A percentile compares a stretch with the other conserved stretches of the same genome.
These are phyloP conservation scores for Campoplex nolae DNA, from an alignment of 2,888 invertebrate species.

Conservation along the genomic window DNA sequence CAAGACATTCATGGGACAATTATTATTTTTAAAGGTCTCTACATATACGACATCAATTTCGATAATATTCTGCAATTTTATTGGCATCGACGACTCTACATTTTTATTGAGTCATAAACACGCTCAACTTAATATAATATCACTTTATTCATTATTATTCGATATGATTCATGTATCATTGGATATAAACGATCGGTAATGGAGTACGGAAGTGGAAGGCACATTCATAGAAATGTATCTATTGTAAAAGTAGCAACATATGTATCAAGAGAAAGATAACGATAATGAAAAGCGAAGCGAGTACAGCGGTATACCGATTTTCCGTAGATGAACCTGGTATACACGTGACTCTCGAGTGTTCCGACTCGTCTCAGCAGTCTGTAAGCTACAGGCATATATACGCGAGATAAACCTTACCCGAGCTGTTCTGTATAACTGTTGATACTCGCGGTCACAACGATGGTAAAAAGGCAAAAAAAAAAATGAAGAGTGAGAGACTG, in stretches of 20 bases:
- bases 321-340: background rate
- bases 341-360: background rate
- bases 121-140: slow-evolving; percentile 20
- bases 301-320: slow-evolving; percentile 6
- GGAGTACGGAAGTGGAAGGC: slow-evolving; percentile 14
- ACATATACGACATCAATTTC: background rate
- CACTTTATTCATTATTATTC: background rate
- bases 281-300: slow-evolving; percentile 44
- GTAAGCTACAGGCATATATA: slow-evolving; percentile 2
- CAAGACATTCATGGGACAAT: slow-evolving; percentile 23
- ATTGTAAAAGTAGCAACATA: slow-evolving; percentile 5
- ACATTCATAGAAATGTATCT: background rate
- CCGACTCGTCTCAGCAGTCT: background rate
- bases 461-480: slow-evolving; percentile 51
- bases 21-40: slow-evolving; percentile 3
- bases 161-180: slow-evolving; percentile 40
- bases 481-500: slow-evolving; percentile 51
- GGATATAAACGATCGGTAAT: slow-evolving; percentile 46
- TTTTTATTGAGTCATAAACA: slow-evolving; percentile 51
- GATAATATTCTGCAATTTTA: slow-evolving; percentile 15
- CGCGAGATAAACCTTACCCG: slow-evolving; percentile 6
- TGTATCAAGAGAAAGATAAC: slow-evolving; percentile 12
- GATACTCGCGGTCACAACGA: slow-evolving; percentile 44
- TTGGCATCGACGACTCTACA: slow-evolving; percentile 35
- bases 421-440: slow-evolving; percentile 49